Base-by-base conservation (phyloP, 2,888 invertebrate genomes). In the Strigamia crassipes region DNA sequence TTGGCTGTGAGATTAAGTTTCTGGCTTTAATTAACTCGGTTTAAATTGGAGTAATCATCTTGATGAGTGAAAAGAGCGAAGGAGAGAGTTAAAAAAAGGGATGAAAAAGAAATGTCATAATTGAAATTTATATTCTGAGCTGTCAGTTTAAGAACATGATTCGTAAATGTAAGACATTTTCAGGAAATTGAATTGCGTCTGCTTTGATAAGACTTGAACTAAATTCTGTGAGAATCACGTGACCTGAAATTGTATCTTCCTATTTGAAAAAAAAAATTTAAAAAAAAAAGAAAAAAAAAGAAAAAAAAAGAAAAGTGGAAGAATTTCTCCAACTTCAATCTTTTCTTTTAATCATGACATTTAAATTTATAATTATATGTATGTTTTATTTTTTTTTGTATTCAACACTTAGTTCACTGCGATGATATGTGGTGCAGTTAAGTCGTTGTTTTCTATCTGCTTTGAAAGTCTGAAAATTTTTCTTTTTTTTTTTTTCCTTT, bases 101-200 rank as follows among this genome's bases (percentile, higher is more conserved):
- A 18, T 5, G 18, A 9, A 18, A 56, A 56, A 56, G 56, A 56
- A 21, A 56, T 56, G 56, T 56, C 56, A 18, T 56, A 56, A 56
- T 56, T 56, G 56, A 56, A 56, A 56, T 56, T 56, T 56, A 56
- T 56, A 56, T 56, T 56, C 56, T n/a, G 18, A n/a, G 18, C 18
- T 56, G 56, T 56, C 56, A 56, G 56, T 56, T 56, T 56, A 18
- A 56, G 56, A 56, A 56, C 56, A 56, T 56, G 56, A 56, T 56
- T 56, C 56, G 56, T 56, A 56, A 56, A 56, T 56, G 56, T 56
- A 56, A 56, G 56, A 56, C 56, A 56, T 56, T 56, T 56, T 56
- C 56, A 56, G 56, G 56, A 56, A 56, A 56, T 56, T 56, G 56
- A 56, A 56, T 56, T 56, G 56, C 56, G 56, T 56, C 56, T 56